These are phyloP conservation scores for Chymomyza caudatula DNA, from an alignment of 2,888 invertebrate species.

Conservation along the genomic window DNA sequence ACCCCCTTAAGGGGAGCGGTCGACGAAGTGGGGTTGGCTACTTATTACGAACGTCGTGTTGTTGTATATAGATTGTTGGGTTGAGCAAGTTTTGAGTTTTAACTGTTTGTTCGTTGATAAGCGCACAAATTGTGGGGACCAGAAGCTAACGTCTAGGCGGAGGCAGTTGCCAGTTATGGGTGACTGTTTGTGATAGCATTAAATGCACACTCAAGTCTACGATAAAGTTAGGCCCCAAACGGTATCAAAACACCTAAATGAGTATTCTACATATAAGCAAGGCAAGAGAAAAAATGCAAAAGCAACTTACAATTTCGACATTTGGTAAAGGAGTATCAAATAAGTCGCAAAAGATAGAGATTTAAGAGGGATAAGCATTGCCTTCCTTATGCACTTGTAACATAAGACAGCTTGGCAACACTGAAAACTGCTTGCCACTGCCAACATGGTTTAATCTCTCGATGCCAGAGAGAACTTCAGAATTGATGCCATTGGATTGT, in stretches of 20 bases:
- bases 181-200: conserved; percentile 5
- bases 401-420: too few relatives aligned
- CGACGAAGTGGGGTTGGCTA: neutral
- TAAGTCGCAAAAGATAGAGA: too few relatives aligned
- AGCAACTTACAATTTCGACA: too few relatives aligned
- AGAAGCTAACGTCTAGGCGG: neutral
- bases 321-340: too few relatives aligned
- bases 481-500: too few relatives aligned
- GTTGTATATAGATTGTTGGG: neutral
- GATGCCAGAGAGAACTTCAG: too few relatives aligned
- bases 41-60: neutral
- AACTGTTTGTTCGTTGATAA: conserved; percentile 45
- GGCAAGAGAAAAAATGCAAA: too few relatives aligned
- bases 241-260: neutral
- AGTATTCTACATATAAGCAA: neutral
- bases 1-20: neutral
- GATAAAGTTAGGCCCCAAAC: conserved; percentile 9
- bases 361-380: too few relatives aligned
- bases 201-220: conserved; percentile 1
- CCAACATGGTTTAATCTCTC: too few relatives aligned
- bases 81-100: conserved; percentile 62
- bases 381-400: too few relatives aligned
- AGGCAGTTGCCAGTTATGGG: neutral
- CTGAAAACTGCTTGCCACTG: too few relatives aligned
- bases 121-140: conserved; percentile 6